Conservation (phyloP, 35 echinoderm and acorn worm genomes). For the Ptychodera flava region DNA sequence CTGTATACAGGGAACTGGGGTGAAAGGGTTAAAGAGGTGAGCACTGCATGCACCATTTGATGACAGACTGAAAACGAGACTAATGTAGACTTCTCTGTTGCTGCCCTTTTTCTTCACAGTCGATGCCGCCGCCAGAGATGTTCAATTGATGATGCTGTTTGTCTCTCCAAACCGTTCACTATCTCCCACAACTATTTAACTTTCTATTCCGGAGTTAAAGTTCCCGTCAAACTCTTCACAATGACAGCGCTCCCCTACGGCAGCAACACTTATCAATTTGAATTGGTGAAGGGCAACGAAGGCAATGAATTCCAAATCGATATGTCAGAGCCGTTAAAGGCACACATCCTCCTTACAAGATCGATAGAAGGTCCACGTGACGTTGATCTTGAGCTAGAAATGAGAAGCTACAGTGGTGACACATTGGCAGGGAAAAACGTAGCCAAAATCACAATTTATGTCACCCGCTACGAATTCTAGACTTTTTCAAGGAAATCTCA, state of each 20-base stretch:
- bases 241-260: conserved; percentile 31
- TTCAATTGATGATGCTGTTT: conserved; percentile 7
- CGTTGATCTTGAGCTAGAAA: conserved; percentile 37
- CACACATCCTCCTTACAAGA: conserved; percentile 10
- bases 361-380: conserved; percentile 21
- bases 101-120: conserved; percentile 4
- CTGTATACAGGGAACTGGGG: too few species aligned
- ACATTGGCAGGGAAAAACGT: neutral
- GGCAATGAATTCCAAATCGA: conserved; percentile 16
- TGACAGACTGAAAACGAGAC: too few species aligned
- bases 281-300: conserved; percentile 31
- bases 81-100: neutral
- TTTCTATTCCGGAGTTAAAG: conserved; percentile 11
- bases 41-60: too few species aligned
- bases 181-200: conserved; percentile 39
- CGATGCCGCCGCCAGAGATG: conserved; percentile 32
- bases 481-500: neutral
- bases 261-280: conserved; percentile 32
- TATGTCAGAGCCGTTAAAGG: conserved; percentile 6
- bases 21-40: too few species aligned
- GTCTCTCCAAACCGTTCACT: conserved; percentile 15
- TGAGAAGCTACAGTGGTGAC: neutral
- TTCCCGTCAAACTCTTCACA: conserved; percentile 38
- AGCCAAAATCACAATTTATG: conserved; percentile 4
- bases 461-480: conserved; percentile 2